Percentiles rank a stretch among this genome's conserved stretches.
Evolutionary conservation across 2,797 vertebrate genomes (phyloP).

Genomic region (Darevskia mixta): DNA sequence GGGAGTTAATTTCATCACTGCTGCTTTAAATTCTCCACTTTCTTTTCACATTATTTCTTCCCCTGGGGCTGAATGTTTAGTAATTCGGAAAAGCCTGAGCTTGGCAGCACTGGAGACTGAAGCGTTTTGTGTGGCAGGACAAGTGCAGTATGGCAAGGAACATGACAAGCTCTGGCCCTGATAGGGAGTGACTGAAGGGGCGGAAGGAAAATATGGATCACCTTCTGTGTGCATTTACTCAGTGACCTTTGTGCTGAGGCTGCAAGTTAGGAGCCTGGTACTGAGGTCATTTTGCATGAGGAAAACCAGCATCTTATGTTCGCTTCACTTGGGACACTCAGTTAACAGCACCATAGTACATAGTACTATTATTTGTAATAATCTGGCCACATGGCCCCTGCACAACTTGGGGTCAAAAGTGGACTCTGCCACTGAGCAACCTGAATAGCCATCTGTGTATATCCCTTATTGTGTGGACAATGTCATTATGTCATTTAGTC

Average conservation of each 20-base stretch:
- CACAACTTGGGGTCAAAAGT: background rate
- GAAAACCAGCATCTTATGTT: background rate
- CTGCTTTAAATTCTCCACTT: slow-evolving; percentile 1
- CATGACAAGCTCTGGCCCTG: background rate
- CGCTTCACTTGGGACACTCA: background rate
- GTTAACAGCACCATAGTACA: background rate
- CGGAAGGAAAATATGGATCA: background rate
- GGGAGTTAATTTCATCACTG: background rate
- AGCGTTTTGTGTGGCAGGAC: background rate
- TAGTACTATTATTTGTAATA: too few relatives aligned
- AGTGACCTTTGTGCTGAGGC: background rate
- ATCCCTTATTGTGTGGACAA: background rate
- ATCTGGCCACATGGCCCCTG: background rate
- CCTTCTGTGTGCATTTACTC: background rate
- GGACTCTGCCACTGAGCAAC: background rate
- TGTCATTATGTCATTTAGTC: background rate
- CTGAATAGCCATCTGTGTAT: background rate
- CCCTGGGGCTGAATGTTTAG: background rate
- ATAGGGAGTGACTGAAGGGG: slow-evolving; percentile 4
- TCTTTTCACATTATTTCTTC: background rate
- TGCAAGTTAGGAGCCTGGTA: background rate
- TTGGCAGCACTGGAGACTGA: background rate
- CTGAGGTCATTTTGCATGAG: slow-evolving; percentile 27
- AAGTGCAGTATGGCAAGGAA: slow-evolving; percentile 22
- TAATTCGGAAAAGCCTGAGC: background rate